These are phyloP conservation scores for Pseudomyrmex dendroicus DNA, from an alignment of 1,140 invertebrate genomes.

Conservation along the genomic window DNA sequence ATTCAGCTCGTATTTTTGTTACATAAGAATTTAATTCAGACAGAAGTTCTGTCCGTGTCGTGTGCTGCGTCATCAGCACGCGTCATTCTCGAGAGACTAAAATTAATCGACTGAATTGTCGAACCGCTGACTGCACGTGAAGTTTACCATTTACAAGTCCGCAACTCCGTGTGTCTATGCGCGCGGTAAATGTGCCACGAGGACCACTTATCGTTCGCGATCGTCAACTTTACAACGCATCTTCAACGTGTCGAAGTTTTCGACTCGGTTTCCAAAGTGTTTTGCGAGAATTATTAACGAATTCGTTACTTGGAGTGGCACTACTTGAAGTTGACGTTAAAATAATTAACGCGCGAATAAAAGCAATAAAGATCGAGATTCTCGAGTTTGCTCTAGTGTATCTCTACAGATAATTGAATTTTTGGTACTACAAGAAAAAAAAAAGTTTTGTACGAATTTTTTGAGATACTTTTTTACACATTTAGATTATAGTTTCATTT, in stretches of 20 bases:
- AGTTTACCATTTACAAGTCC: slow-evolving; percentile 29
- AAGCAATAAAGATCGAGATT: background rate
- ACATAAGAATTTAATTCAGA: slow-evolving; percentile 6
- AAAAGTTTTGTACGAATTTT: background rate
- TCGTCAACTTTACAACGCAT: slow-evolving; percentile 1
- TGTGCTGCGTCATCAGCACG: slow-evolving; percentile 24
- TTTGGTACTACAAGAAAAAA: background rate
- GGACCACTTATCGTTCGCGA: slow-evolving; percentile 18
- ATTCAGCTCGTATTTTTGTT: background rate
- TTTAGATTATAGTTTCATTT: background rate
- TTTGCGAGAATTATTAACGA: slow-evolving; percentile 19
- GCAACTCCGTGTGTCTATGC: background rate
- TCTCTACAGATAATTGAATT: background rate
- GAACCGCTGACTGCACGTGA: slow-evolving; percentile 31
- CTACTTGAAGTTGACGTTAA: background rate
- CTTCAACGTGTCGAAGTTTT: background rate
- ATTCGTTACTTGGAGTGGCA: slow-evolving; percentile 2
- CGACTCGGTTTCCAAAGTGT: background rate
- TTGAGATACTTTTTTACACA: background rate
- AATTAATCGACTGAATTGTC: slow-evolving; percentile 69
- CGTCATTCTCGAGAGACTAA: slow-evolving; percentile 45
- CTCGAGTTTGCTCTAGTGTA: no score
- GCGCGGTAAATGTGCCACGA: background rate
- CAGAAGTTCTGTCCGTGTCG: background rate
- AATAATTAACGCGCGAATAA: background rate